Evolutionary conservation across 1,140 invertebrate species (phyloP).

Genomic region (Homalodisca vitripennis): DNA sequence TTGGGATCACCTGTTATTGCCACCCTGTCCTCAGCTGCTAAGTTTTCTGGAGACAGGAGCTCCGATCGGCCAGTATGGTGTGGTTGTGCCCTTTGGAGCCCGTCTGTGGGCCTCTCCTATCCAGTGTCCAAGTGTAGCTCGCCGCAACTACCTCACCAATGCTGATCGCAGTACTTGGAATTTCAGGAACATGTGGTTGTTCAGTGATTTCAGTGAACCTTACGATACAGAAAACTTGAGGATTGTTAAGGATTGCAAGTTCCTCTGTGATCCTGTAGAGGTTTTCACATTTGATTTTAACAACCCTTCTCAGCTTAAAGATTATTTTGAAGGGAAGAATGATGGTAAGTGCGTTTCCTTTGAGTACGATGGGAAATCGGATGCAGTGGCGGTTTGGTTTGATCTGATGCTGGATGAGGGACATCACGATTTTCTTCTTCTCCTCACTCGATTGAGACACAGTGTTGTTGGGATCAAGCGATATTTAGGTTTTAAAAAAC

Average conservation of each 20-base stretch:
- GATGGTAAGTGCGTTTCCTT: conserved; percentile 14
- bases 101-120: conserved; percentile 62
- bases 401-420: conserved; percentile 67
- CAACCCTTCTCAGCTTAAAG: conserved; percentile 52
- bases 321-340: conserved; percentile 34
- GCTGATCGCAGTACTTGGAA: background rate
- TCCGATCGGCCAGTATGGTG: conserved; percentile 43
- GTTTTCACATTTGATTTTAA: conserved; percentile 66
- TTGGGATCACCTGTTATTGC: conserved; percentile 57
- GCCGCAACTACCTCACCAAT: conserved; percentile 30
- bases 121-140: conserved; percentile 47
- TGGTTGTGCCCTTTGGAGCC: conserved; percentile 62
- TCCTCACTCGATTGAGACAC: conserved; percentile 35
- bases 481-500: conserved; percentile 56
- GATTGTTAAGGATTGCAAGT: conserved; percentile 47
- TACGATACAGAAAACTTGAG: conserved; percentile 69
- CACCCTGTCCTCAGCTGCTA: background rate
- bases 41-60: background rate
- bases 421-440: conserved; percentile 57
- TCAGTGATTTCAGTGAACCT: conserved; percentile 47
- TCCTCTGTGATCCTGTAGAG: conserved; percentile 57
- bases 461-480: conserved; percentile 74
- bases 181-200: conserved; percentile 14
- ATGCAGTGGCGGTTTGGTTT: conserved; percentile 70
- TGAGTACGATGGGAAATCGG: conserved; percentile 52